Evolutionary conservation across 2,888 invertebrate species (phyloP), one percentile per base, ranked within the genome.

Genomic region (Chrysopilus asiliformis): DNA sequence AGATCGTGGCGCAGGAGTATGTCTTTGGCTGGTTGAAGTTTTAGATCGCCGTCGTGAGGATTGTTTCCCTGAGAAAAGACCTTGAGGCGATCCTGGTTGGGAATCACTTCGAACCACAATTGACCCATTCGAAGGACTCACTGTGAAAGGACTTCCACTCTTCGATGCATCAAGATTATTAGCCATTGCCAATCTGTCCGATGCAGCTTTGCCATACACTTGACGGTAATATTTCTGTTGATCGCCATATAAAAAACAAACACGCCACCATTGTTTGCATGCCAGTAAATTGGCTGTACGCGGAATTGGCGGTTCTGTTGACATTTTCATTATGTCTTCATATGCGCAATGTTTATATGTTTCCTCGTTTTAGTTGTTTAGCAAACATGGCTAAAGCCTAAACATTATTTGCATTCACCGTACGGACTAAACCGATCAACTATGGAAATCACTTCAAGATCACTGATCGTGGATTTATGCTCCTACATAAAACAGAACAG

Each of bases 181-280:
- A 10, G 22, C n/a, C 4, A 31, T 13, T 25, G 67, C 61, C 63
- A 71, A 68, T 47, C 71, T 60, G 49, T 67, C 71, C 14, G 60
- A 60, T 41, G 63, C 64, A 39, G 64, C 63, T 46, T 63, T 63
- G 43, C 79, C 82, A 59, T 85, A 85, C 42, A 84, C 67, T 55
- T 84, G 82, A 51, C 83, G 67, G 67, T 85, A 85, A 66, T 83
- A 81, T 55, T 84, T 84, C 55, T 83, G 80, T 54, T 84, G 84
- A 60, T 84, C 83, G 33, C 84, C 85, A 55, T 84, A 77, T 72
- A 85, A 76, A 76, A 83, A 84, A 55, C 85, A 85, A 43, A 84
- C 84, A 62, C 81, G 81, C 85, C 85, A 85, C 85, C 85, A 85
- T 68, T 84, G 81, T 60, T 79, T 79, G 66, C 82, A 81, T 76